Conservation (phyloP, 2,888 invertebrate species). For the Timandra comae region DNA sequence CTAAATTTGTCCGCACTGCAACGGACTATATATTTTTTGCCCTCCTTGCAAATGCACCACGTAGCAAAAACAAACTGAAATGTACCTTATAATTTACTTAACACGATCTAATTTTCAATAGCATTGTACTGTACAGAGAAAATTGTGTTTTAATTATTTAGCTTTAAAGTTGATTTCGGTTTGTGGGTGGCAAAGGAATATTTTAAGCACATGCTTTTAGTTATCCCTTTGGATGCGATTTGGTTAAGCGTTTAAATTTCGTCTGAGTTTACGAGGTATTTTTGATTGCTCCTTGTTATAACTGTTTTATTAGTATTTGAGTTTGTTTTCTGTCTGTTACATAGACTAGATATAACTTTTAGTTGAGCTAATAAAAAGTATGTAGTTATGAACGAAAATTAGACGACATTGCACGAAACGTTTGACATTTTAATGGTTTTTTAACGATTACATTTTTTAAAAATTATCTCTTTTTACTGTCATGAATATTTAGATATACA, state of each 20-base stretch:
- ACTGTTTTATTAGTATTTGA: conserved; percentile 1
- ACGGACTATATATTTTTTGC: conserved; percentile 28
- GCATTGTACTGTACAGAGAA: conserved; percentile 5
- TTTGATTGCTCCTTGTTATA: conserved; percentile 26
- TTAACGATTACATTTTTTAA: too few species aligned
- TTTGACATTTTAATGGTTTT: too few species aligned
- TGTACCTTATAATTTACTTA: conserved; percentile 27
- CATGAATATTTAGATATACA: too few species aligned
- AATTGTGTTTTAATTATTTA: conserved; percentile 25
- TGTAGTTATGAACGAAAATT: too few species aligned
- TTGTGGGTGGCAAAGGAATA: conserved; percentile 21
- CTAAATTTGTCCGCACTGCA: conserved; percentile 57
- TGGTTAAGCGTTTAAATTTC: conserved; percentile 43
- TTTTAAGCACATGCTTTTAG: conserved; percentile 29
- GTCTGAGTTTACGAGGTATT: conserved; percentile 34
- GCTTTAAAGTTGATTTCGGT: conserved; percentile 23
- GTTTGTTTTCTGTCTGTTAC: too few species aligned
- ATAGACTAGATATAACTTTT: too few species aligned
- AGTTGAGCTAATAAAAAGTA: too few species aligned
- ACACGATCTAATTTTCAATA: conserved; percentile 24
- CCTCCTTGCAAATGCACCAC: conserved; percentile 32
- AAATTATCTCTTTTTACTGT: too few species aligned
- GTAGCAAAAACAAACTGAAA: conserved; percentile 33
- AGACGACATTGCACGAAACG: too few species aligned
- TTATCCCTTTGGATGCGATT: conserved; percentile 41